A percentile compares a stretch with the other conserved stretches of the same genome.
Evolutionary conservation across 64 coral and sea anemone genomes (phyloP).

Genomic region (Stichodactyla helianthus): DNA sequence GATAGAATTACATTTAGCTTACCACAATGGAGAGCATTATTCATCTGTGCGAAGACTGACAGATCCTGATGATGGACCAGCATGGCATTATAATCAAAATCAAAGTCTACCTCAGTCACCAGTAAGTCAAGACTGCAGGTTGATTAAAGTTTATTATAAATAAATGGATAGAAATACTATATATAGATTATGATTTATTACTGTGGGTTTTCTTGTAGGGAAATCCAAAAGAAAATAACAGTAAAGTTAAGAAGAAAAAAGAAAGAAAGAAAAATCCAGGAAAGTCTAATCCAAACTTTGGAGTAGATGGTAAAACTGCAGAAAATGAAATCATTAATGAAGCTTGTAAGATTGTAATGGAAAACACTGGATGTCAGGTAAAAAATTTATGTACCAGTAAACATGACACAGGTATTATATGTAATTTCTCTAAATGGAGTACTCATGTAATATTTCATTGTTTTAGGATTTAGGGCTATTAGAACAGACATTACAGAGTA

Average conservation of each 20-base stretch:
- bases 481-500: conserved; percentile 60
- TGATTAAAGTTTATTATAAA: no score
- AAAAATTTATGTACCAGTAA: neutral
- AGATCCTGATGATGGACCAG: conserved; percentile 78
- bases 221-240: conserved; percentile 11
- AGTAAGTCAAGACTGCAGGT: neutral
- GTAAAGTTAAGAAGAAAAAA: conserved; percentile 24
- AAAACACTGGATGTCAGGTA: conserved; percentile 64
- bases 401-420: no score
- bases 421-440: no score
- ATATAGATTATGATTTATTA: neutral
- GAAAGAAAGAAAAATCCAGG: neutral
- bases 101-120: neutral
- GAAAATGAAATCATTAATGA: neutral
- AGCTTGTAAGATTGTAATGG: conserved; percentile 46
- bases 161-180: neutral
- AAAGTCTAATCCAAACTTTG: neutral
- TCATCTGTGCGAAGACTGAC: conserved; percentile 74
- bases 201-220: neutral
- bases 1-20: conserved; percentile 76
- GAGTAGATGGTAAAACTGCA: neutral
- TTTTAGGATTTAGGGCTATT: conserved; percentile 68
- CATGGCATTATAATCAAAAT: conserved; percentile 42
- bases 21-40: conserved; percentile 98
- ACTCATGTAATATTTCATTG: neutral